Conservation (phyloP, 2,888 invertebrate species). For the Frankliniella intonsa region DNA sequence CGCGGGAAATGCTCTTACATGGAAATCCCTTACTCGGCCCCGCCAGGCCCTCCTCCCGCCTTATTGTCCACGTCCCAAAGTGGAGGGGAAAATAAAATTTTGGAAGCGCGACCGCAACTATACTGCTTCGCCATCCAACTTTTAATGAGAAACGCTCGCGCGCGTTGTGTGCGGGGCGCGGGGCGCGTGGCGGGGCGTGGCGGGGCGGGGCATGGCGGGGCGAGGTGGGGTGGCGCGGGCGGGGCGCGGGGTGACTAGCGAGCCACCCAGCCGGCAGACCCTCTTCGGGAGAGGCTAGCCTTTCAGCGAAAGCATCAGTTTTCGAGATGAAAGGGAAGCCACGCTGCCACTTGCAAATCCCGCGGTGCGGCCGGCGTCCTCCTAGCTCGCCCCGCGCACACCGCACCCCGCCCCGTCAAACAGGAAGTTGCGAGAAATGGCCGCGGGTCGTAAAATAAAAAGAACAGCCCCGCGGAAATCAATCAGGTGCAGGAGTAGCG, state of each 20-base stretch:
- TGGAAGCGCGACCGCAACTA: conserved; percentile 24
- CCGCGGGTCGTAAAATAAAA: no score
- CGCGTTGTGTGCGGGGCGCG: not conserved
- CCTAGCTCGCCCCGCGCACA: no score
- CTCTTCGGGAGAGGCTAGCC: not conserved
- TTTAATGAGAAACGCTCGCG: conserved; percentile 21
- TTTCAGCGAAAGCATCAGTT: conserved; percentile 9
- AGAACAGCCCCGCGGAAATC: no score
- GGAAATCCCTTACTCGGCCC: not conserved
- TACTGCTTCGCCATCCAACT: conserved; percentile 15
- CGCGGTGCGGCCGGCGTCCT: not conserved
- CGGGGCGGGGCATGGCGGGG: not conserved
- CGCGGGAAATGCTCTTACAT: conserved; percentile 8
- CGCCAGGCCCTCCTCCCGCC: not conserved
- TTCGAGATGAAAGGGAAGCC: conserved; percentile 8
- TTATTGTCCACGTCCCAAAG: not conserved
- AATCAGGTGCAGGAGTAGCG: no score
- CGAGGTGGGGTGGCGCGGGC: not conserved
- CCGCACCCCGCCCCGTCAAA: no score
- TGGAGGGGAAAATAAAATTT: conserved; percentile 4
- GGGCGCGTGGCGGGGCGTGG: not conserved
- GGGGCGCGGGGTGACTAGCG: not conserved
- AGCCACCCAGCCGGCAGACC: not conserved
- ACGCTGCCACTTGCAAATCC: not conserved
- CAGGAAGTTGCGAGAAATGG: no score